Evolutionary conservation across 2,888 invertebrate species (phyloP).

Genomic region (Xylota segnis): DNA sequence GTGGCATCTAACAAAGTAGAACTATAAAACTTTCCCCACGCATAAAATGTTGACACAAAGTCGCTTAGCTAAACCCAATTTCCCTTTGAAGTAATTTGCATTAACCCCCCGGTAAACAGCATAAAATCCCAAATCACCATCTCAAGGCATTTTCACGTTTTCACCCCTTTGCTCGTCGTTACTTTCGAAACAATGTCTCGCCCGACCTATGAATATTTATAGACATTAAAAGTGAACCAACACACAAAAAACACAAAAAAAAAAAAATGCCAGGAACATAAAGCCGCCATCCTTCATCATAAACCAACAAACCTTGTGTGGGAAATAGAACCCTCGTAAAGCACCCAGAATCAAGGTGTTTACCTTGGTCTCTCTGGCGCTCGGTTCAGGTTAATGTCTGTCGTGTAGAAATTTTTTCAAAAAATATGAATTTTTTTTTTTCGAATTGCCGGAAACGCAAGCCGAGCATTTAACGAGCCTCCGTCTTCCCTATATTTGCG

Average conservation of each 20-base stretch:
- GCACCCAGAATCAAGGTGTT: slow-evolving; percentile 30
- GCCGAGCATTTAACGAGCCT: slow-evolving; percentile 44
- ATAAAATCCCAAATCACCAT: slow-evolving; percentile 39
- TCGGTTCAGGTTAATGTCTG: slow-evolving; percentile 20
- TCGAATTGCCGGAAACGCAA: slow-evolving; percentile 32
- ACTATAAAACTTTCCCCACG: slow-evolving; percentile 3
- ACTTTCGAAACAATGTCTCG: slow-evolving; percentile 38
- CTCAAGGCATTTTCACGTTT: slow-evolving; percentile 20
- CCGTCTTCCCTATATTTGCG: neutral
- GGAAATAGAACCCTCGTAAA: slow-evolving; percentile 11
- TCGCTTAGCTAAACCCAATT: slow-evolving; percentile 6
- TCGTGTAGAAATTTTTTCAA: neutral
- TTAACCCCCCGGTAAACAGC: slow-evolving; percentile 22
- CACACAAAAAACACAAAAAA: too few relatives aligned
- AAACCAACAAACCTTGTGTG: slow-evolving; percentile 16
- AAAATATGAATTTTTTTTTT: too few relatives aligned
- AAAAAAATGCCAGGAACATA: neutral
- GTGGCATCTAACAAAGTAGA: neutral
- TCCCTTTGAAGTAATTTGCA: slow-evolving; percentile 33
- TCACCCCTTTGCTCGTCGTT: slow-evolving; percentile 21
- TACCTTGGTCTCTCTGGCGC: neutral
- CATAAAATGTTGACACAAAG: slow-evolving; percentile 12
- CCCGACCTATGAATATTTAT: slow-evolving; percentile 67
- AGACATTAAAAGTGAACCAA: slow-evolving; percentile 34
- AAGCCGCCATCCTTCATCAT: slow-evolving; percentile 19